phyloP scores from a whole-genome alignment of 2,888 invertebrate genomes.

The Parochlus steinenii region DNA sequence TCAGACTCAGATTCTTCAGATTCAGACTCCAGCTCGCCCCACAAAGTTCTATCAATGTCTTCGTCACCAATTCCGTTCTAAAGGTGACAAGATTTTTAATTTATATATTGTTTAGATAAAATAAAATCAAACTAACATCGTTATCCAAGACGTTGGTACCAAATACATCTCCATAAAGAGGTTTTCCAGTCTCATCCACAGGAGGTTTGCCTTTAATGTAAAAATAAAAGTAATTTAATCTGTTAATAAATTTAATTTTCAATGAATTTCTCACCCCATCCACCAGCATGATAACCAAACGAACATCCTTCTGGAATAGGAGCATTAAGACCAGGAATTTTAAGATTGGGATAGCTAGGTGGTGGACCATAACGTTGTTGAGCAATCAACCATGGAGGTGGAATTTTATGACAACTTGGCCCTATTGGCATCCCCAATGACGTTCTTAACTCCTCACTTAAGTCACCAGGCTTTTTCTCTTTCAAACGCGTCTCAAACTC shows the following conservation, averaged over 20 bases:
- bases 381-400: conserved; percentile 79
- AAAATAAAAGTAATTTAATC: background rate
- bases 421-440: conserved; percentile 99
- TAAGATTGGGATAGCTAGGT: conserved; percentile 95
- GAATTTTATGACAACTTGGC: conserved; percentile 76
- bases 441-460: conserved; percentile 88
- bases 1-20: conserved; percentile 44
- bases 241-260: background rate
- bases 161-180: conserved; percentile 97
- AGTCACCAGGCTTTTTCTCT: conserved; percentile 96
- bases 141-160: conserved; percentile 61
- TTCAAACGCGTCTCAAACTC: conserved; percentile 95
- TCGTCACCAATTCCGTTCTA: conserved; percentile 57
- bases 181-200: conserved; percentile 94
- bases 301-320: conserved; percentile 96
- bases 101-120: conserved; percentile 12
- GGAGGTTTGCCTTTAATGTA: conserved; percentile 72
- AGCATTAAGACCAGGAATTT: conserved; percentile 93
- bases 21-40: conserved; percentile 95
- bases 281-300: conserved; percentile 98
- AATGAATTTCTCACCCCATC: conserved; percentile 42
- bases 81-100: conserved; percentile 13
- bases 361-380: conserved; percentile 78
- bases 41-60: conserved; percentile 81
- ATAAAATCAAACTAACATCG: conserved; percentile 39